A percentile compares a stretch with the other conserved stretches of the same genome.
These are phyloP conservation scores for Volucella zonaria DNA, from an alignment of 2,888 invertebrate species.

Conservation along the genomic window DNA sequence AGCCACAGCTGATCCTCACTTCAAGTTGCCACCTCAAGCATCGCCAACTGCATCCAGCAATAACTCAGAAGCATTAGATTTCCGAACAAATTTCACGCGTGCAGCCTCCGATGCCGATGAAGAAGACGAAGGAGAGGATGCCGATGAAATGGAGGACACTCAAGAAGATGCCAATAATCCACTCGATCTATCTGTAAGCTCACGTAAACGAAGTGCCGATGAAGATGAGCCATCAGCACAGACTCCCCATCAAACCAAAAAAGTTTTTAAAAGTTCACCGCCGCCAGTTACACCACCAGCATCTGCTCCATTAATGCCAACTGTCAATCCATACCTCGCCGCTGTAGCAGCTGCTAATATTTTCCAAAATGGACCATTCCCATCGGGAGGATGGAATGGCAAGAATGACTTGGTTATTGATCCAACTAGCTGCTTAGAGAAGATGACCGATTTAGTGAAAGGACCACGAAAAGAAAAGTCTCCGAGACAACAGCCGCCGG, in stretches of 20 bases:
- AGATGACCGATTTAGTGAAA: conserved; percentile 95
- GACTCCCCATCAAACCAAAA: conserved; percentile 78
- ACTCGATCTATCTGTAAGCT: conserved; percentile 91
- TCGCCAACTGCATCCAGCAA: conserved; percentile 84
- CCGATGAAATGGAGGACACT: conserved; percentile 85
- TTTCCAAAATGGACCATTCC: conserved; percentile 88
- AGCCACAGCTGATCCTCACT: conserved; percentile 83
- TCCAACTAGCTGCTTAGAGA: conserved; percentile 93
- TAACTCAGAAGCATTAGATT: conserved; percentile 89
- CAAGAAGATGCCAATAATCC: conserved; percentile 84
- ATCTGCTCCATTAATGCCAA: conserved; percentile 89
- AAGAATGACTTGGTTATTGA: conserved; percentile 92
- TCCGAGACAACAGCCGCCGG: conserved; percentile 79
- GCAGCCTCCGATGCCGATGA: conserved; percentile 83
- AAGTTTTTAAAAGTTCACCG: conserved; percentile 84
- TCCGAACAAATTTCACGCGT: conserved; percentile 89
- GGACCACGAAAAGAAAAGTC: conserved; percentile 86
- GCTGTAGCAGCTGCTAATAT: conserved; percentile 90
- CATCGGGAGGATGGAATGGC: conserved; percentile 87
- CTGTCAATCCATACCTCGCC: conserved; percentile 91
- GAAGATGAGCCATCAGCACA: conserved; percentile 84
- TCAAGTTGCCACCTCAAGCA: conserved; percentile 81
- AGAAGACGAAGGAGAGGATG: conserved; percentile 85
- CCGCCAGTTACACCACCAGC: conserved; percentile 86
- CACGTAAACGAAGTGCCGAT: conserved; percentile 87